Base-by-base conservation (phyloP, 2,888 invertebrate species). In the Platypus cylindrus region DNA sequence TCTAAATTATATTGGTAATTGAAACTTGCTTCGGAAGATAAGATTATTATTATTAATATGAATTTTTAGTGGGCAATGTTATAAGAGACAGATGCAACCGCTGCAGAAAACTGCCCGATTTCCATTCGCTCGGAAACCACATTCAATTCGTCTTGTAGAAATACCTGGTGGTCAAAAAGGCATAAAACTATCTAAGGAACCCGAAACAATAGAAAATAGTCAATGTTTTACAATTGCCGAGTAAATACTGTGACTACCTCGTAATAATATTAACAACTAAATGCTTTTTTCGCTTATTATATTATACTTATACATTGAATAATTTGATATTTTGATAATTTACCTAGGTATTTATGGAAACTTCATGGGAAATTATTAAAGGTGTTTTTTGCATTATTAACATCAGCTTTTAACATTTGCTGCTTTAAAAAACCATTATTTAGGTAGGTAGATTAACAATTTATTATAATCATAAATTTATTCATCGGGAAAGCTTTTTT, bases 1-100 rank as follows among this genome's bases (percentile, higher is more conserved):
- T 84, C 87, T 2, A 81, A 81, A 49, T 67, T 93, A 1, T 93
- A 86, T 60, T 93, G 87, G 78, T 86, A 59, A 57, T 30, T n/a
- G 4, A 9, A 9, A 17, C 5, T 4, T 13, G 11, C 15, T 17
- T 15, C 13, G 16, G 29, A 29, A 17, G 7, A 20, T 7, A 9
- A 9, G 22, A 7, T 20, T 7, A 9, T 5, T 20, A 20, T 20
- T 20, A 7, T 5, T 20, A 20, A 20, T 20, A 20, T 20, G n/a
- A n/a, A 11, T 5, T 59, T 58, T 12, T 52, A 79, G 85, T 56
- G 84, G 81, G 2, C 64, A 65, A 31, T 90, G 89, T 58, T 89
- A 85, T 65, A 76, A 74, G 49, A 61, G 71, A 28, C 75, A 75
- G 51, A 75, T 76, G 71, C 73, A 73, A 47, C 75, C 75, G 1